These are phyloP conservation scores for Dicyrtoma fusca DNA, from an alignment of 2,888 invertebrate species.

Conservation along the genomic window DNA sequence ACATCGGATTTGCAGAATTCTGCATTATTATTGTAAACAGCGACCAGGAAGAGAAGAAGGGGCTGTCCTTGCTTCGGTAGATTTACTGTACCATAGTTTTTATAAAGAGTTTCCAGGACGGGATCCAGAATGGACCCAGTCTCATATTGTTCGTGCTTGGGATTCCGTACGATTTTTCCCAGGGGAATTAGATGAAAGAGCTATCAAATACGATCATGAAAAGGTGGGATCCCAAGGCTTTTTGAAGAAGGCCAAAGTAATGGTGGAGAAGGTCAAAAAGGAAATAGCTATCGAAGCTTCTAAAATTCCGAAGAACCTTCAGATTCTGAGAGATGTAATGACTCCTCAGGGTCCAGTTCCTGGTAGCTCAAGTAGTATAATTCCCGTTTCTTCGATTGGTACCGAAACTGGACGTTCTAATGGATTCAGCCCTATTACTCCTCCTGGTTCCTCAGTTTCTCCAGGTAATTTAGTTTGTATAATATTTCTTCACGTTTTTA, in stretches of 20 bases:
- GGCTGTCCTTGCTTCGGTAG: neutral
- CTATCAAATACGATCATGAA: conserved; percentile 21
- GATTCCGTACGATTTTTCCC: conserved; percentile 8
- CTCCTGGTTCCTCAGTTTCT: too few relatives aligned
- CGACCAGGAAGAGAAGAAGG: conserved; percentile 3
- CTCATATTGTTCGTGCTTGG: conserved; percentile 3
- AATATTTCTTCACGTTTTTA: too few relatives aligned
- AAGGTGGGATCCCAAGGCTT: conserved; percentile 15
- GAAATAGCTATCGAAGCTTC: neutral
- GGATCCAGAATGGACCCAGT: neutral
- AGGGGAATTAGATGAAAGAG: conserved; percentile 6
- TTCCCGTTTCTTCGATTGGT: neutral
- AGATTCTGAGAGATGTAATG: too few relatives aligned
- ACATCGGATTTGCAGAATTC: conserved; percentile 11
- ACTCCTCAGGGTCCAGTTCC: too few relatives aligned
- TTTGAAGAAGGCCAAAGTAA: conserved; percentile 10
- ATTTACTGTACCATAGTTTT: conserved; percentile 1
- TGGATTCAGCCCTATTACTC: too few relatives aligned
- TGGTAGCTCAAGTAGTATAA: neutral
- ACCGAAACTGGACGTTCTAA: neutral
- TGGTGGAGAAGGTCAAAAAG: conserved; percentile 20
- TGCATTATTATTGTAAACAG: conserved; percentile 5
- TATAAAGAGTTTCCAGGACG: neutral
- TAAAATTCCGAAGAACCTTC: too few relatives aligned
- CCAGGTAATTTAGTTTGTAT: too few relatives aligned